phyloP scores from a whole-genome alignment of 2,113 vertebrate species.

The Calidris pugnax region DNA sequence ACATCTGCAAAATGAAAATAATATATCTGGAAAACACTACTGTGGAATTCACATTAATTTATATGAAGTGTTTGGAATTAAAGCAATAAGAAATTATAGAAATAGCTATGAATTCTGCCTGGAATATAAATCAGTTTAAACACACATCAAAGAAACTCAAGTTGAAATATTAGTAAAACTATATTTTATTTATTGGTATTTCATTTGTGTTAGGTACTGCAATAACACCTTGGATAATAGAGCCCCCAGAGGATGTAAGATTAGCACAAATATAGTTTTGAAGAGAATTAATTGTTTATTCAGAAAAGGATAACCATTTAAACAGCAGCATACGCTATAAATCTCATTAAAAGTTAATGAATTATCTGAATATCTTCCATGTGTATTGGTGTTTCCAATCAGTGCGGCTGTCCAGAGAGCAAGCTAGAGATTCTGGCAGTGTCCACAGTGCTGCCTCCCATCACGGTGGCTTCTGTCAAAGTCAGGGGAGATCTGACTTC shows the following conservation, averaged over 20 bases:
- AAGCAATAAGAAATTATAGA: not conserved
- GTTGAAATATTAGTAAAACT: not conserved
- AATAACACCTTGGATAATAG: not conserved
- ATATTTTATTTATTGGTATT: not conserved
- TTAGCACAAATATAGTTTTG: not conserved
- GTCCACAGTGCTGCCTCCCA: not conserved
- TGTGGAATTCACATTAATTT: not conserved
- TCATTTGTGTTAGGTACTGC: not conserved
- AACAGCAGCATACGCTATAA: not conserved
- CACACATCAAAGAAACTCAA: not conserved
- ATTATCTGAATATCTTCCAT: not conserved
- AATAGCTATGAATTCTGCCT: not conserved
- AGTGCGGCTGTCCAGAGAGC: not conserved
- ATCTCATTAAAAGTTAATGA: not conserved
- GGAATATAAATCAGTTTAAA: not conserved
- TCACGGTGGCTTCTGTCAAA: not conserved
- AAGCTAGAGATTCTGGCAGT: not conserved
- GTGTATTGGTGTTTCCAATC: not conserved
- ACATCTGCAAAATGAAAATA: not conserved
- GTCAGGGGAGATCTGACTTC: not conserved
- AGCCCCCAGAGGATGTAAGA: not conserved
- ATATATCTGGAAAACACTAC: not conserved
- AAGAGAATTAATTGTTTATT: not conserved
- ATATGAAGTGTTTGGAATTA: not conserved
- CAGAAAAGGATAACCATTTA: not conserved